Base-by-base conservation (phyloP, 2,888 invertebrate species). In the Sinodicranocentrus sp. region DNA sequence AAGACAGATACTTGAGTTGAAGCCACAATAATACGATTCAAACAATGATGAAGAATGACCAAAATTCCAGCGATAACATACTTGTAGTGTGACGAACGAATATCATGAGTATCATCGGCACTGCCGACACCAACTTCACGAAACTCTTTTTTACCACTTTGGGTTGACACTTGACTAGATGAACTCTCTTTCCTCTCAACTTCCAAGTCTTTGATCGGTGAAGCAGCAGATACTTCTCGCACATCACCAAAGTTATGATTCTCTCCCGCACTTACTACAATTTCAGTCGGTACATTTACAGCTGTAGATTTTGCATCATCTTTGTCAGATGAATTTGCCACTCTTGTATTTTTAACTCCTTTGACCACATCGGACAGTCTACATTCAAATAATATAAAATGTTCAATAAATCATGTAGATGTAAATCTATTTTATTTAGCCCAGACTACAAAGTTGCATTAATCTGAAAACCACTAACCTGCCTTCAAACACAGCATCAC, bases 331-430 rank as follows among this genome's bases (percentile, higher is more conserved):
- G 75, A 71, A 28, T 59, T 23, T 43, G 71, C n/a, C 13, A 88
- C 76, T 85, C 92, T 93, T 86, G 92, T 91, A 90, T 93, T 94
- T 70, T 93, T 93, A 52, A 94, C 94, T 79, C 95, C 95, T 89
- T 95, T 95, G 65, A 95, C 95, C 57, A 95, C 95, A 90, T 95
- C 95, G 13, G 95, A 94, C 89, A 95, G 92, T 90, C 95, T 93
- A 21, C 76, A 76, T 48, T 72, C 0, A 67, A 43, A 82, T 23
- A 67, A 43, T 13, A 44, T 84, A 89, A 87, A 57, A 8, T n/a
- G 19, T 10, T 17, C 21, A 63, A 48, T 1, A 72, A 63, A 17
- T 21, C 8, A 10, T n/a, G 52, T 52, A 10, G 25, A 10, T 8
- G 21, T 48, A 39, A 39, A 39, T 39, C 6, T 39, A 13, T 39